phyloP scores from a whole-genome alignment of 2,888 invertebrate species.

The Pediacus dermestoides region DNA sequence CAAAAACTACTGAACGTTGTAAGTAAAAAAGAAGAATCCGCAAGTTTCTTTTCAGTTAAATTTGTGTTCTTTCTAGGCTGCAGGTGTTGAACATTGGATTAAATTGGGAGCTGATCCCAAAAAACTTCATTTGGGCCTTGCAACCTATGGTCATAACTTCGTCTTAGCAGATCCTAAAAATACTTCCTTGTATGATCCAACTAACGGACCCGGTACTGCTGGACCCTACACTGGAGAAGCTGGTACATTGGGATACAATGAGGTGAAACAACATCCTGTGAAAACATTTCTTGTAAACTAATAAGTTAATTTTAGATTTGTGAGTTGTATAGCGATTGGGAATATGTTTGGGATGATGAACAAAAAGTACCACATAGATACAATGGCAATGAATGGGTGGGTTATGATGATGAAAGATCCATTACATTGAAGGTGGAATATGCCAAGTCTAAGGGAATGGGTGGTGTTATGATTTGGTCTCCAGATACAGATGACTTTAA shows the following conservation, averaged over 20 bases:
- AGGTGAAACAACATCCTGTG: constrained; percentile 49
- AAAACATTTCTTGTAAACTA: no score
- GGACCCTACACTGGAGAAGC: constrained; percentile 62
- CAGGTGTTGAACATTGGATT: constrained; percentile 54
- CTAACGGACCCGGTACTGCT: constrained; percentile 55
- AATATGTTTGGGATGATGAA: constrained; percentile 30
- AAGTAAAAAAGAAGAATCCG: no score
- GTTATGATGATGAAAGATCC: constrained; percentile 61
- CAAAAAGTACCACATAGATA: constrained; percentile 57
- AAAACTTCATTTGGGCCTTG: constrained; percentile 68
- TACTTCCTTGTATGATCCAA: constrained; percentile 55
- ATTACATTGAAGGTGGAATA: constrained; percentile 50
- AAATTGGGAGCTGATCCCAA: constrained; percentile 55
- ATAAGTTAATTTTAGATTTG: constrained; percentile 38
- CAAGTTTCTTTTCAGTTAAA: neutral
- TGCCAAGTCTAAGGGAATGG: constrained; percentile 38
- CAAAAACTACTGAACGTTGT: constrained; percentile 28
- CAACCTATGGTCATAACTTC: constrained; percentile 68
- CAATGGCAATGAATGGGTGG: constrained; percentile 60
- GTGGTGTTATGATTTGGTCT: constrained; percentile 72
- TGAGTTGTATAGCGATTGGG: constrained; percentile 30
- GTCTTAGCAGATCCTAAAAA: constrained; percentile 51
- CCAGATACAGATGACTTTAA: constrained; percentile 73
- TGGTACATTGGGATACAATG: constrained; percentile 74
- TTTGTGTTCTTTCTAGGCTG: constrained; percentile 49